phyloP scores from a whole-genome alignment of 2,797 vertebrate species.

The Propithecus perrieri region DNA sequence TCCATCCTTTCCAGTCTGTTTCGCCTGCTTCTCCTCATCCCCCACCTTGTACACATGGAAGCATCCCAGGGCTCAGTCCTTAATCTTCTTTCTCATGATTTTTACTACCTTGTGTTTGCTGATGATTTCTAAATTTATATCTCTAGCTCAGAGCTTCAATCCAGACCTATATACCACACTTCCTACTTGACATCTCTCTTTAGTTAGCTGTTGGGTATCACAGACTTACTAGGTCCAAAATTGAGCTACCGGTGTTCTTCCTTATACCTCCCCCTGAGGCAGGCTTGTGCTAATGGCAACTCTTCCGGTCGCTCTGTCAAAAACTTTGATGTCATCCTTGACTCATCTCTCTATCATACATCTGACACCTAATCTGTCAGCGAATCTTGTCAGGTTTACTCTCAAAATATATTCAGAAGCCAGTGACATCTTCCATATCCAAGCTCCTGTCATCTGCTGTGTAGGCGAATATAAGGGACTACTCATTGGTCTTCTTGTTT shows the following conservation, averaged over 20 bases:
- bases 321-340: neutral
- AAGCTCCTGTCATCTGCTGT: neutral
- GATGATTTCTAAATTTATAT: neutral
- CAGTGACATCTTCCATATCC: neutral
- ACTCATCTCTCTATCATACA: neutral
- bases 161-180: neutral
- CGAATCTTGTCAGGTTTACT: neutral
- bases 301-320: neutral
- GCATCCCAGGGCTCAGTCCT: neutral
- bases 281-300: neutral
- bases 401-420: neutral
- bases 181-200: neutral
- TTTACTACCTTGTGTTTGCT: neutral
- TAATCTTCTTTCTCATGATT: neutral
- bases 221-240: neutral
- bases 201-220: neutral
- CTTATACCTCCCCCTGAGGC: neutral
- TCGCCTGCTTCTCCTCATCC: neutral
- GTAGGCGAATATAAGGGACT: no score
- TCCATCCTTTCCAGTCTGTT: neutral
- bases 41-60: neutral
- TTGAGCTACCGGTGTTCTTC: neutral
- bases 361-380: neutral
- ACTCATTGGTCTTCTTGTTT: no score
- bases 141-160: neutral